Base-by-base conservation (phyloP, 2,113 vertebrate species). In the Eublepharis macularius region DNA sequence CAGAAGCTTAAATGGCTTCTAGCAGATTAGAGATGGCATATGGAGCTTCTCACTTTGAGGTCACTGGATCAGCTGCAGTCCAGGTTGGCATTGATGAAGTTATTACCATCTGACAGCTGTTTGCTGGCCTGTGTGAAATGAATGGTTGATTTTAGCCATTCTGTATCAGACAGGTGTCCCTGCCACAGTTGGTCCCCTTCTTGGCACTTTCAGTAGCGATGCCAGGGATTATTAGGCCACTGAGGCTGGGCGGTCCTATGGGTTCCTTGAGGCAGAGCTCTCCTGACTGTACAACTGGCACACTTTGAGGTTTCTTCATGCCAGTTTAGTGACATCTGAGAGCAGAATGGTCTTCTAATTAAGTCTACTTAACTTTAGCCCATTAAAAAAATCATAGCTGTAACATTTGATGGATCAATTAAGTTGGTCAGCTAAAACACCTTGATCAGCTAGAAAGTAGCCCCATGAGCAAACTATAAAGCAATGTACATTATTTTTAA, bases 11-110 rank as follows among this genome's bases (percentile, higher is more conserved):
- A 75, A 74, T 70, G 54, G 75, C 75, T 83, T 79, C 68, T 41
- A 78, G 72, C 43, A 45, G 72, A 78, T 49, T 45, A 84, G 24
- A n/a, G 36, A 24, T 63, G 60, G 73, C 34, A 84, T 54, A 79
- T 73, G 68, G 54, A 66, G 68, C 14, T 79, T 70, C 69, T 85
- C 80, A 82, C 51, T 88, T 85, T 63, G 84, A 86, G 88, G 57
- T 91, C 77, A 70, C 60, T 78, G 87, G 78, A 87, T 88, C 75
- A 0, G 0, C 88, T 89, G 80, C 86, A 90, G 82, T 78, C 45
- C 78, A 29, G 41, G 34, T 49, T 89, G 87, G 80, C 83, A 86
- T 68, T 87, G 82, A 63, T 0, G 0, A 68, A 34, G 75, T 75
- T 88, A 82, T 65, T 85, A 75, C 84, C 1, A 0, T 83, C 57